Evolutionary conservation across 2,113 vertebrate species (phyloP), one percentile per base, ranked within the genome.

Genomic region (Planiliza haematocheilus): DNA sequence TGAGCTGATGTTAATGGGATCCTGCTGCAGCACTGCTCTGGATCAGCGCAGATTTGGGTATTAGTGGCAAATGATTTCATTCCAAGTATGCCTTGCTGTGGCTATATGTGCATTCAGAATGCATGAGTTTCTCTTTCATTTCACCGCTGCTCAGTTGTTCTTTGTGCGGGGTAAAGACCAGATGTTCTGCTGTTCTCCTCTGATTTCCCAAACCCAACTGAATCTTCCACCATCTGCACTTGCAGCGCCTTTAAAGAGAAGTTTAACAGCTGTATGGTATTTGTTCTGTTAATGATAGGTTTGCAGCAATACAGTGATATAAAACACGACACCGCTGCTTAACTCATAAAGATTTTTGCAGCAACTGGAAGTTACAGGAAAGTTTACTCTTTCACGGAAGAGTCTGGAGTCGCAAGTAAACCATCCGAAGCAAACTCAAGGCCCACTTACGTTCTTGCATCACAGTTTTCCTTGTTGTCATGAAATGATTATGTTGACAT

Each of bases 111-210:
- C 91, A 90, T 89, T 92, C 88, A 82, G 60, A 90, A 88, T 77
- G 82, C 86, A 88, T 83, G 76, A 88, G 83, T 87, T 89, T 83
- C 57, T 80, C 88, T 89, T 89, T 88, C 77, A 79, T 88, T 90
- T 86, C 79, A 80, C 82, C 86, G 66, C 76, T 75, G 80, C 70
- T 88, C 67, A 53, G 88, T 82, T 85, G 87, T 86, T 84, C 87
- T 86, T 82, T 73, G 84, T 88, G 87, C 89, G 85, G 89, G 60
- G 70, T 70, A 82, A 83, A 89, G 91, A 90, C 87, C 93, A 94
- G 92, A 94, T 94, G 93, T 93, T 93, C 79, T 76, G 82, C 83
- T 88, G 78, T 85, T 89, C 81, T 86, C 66, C 85, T 87, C 85
- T 86, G 87, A 91, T 93, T 92, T 91, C 91, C 84, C 53, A 74